These are phyloP conservation scores for Diachrysia chrysitis DNA, from an alignment of 2,888 invertebrate genomes.

Conservation along the genomic window DNA sequence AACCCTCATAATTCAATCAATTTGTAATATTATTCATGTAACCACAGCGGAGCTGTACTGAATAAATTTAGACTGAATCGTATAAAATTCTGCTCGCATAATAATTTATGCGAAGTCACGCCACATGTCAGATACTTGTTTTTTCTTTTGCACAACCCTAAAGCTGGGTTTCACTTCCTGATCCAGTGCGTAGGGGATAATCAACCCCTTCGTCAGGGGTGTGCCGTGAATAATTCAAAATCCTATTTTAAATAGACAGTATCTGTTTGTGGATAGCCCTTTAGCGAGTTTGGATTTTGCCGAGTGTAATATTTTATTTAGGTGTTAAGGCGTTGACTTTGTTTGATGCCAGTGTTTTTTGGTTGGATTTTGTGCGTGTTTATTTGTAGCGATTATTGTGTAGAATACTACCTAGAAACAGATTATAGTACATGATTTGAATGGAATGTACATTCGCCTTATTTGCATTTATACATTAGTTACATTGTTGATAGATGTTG, in stretches of 20 bases:
- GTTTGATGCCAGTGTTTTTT: conserved; percentile 12
- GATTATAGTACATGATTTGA: neutral
- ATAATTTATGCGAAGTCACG: conserved; percentile 51
- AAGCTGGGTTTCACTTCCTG: conserved; percentile 70
- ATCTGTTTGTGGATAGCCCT: conserved; percentile 61
- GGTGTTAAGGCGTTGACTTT: conserved; percentile 43
- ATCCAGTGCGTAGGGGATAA: conserved; percentile 70
- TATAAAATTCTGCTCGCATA: conserved; percentile 30
- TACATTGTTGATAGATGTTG: too few species aligned
- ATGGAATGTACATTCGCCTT: neutral
- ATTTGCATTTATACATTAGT: too few species aligned
- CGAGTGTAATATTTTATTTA: conserved; percentile 53
- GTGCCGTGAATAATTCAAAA: conserved; percentile 79
- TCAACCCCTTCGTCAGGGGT: conserved; percentile 73
- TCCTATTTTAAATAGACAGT: conserved; percentile 70
- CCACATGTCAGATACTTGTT: conserved; percentile 60
- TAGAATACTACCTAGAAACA: neutral
- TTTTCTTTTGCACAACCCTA: conserved; percentile 57
- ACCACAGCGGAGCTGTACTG: conserved; percentile 13
- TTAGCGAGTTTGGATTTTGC: conserved; percentile 48
- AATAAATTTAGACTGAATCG: conserved; percentile 32
- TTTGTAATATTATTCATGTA: conserved; percentile 10
- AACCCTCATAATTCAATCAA: neutral
- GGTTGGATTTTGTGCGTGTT: neutral
- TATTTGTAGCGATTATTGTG: neutral